Evolutionary conservation across 2,888 invertebrate species (phyloP).

Genomic region (Brassicogethes aeneus): DNA sequence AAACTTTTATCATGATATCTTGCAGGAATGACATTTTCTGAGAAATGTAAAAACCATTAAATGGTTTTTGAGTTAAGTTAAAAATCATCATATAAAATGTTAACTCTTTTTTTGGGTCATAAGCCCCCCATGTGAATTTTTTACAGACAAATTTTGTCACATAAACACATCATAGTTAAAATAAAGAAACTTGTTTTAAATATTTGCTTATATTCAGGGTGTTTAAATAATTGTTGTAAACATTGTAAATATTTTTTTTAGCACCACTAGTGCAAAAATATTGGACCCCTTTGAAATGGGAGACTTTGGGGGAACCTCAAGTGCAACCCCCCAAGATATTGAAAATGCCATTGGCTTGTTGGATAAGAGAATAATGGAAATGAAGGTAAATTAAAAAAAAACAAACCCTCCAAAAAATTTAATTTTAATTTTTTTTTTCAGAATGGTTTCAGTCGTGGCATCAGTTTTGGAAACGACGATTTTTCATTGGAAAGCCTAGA

Average conservation of each 20-base stretch:
- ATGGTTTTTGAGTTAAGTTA: too few species aligned
- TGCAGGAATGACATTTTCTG: too few species aligned
- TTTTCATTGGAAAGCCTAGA: conserved; percentile 91
- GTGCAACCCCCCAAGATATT: conserved; percentile 48
- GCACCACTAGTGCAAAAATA: conserved; percentile 36
- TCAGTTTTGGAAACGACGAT: conserved; percentile 85
- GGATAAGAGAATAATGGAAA: conserved; percentile 75
- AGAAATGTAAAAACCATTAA: too few species aligned
- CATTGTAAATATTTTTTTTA: conserved; percentile 15
- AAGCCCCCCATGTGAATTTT: too few species aligned
- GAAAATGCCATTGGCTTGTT: conserved; percentile 70
- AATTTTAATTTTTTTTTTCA: conserved; percentile 41
- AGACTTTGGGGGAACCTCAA: conserved; percentile 47
- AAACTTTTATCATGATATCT: too few species aligned
- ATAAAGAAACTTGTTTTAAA: too few species aligned
- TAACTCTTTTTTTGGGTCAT: too few species aligned
- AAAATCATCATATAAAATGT: too few species aligned
- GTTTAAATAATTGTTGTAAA: background rate
- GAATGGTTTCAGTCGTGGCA: conserved; percentile 84
- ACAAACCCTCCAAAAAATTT: too few species aligned
- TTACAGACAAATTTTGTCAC: background rate
- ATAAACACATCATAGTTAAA: too few species aligned
- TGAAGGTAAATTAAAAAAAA: conserved; percentile 56
- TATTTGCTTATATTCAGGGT: too few species aligned
- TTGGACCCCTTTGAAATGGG: conserved; percentile 83